Evolutionary conservation across 2,888 invertebrate genomes (phyloP).

Genomic region (Leucozona laternaria): DNA sequence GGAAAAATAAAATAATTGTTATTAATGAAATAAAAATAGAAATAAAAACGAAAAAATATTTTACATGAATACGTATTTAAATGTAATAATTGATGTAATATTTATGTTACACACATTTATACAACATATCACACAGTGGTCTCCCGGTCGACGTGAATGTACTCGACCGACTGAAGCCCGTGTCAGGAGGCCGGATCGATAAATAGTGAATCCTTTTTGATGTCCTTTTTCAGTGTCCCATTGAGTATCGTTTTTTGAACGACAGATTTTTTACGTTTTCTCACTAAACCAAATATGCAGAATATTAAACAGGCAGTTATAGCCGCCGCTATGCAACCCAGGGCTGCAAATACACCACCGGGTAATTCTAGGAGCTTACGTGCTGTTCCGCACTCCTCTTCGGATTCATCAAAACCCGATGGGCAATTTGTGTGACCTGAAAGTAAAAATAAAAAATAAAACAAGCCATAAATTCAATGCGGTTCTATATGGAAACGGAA

Average conservation of each 20-base stretch:
- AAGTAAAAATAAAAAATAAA: constrained; percentile 46
- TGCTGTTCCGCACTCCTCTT: constrained; percentile 87
- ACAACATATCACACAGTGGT: constrained; percentile 91
- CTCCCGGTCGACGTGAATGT: constrained; percentile 96
- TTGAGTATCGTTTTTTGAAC: constrained; percentile 84
- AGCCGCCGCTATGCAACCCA: constrained; percentile 86
- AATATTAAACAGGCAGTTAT: constrained; percentile 86
- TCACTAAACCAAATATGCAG: constrained; percentile 86
- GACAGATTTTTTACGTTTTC: constrained; percentile 85
- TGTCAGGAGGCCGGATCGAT: constrained; percentile 91
- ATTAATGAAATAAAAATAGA: constrained; percentile 14
- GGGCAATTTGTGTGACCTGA: constrained; percentile 86
- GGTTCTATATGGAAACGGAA: neutral
- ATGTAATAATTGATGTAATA: constrained; percentile 69
- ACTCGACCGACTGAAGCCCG: constrained; percentile 94
- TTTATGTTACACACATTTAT: constrained; percentile 70
- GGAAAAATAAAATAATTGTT: constrained; percentile 26
- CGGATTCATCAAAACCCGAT: constrained; percentile 89
- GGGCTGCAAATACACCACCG: constrained; percentile 85
- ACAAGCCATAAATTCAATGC: constrained; percentile 6
- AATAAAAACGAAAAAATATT: constrained; percentile 13
- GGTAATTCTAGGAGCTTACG: constrained; percentile 85
- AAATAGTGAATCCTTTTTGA: constrained; percentile 83
- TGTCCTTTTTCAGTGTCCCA: constrained; percentile 87
- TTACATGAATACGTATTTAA: constrained; percentile 44